Evolutionary conservation across 2,888 invertebrate species (phyloP).

Genomic region (Heliconius aoede): DNA sequence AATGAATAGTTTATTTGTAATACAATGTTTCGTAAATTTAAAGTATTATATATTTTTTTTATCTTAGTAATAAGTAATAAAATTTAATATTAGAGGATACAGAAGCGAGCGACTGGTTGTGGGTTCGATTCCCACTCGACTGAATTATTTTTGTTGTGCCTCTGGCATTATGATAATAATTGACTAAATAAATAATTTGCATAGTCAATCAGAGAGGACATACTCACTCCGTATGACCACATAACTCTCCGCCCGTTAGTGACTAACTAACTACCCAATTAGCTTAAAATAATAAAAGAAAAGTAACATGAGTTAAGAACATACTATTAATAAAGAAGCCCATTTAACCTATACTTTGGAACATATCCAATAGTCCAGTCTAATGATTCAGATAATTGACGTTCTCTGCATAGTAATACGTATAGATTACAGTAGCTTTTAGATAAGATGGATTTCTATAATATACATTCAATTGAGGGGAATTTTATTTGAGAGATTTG

Average conservation of each 20-base stretch:
- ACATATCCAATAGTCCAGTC: not conserved
- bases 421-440: not conserved
- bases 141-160: no score
- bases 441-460: not conserved
- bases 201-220: not conserved
- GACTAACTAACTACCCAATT: not conserved
- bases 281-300: not conserved
- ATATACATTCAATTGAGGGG: not conserved
- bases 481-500: not conserved
- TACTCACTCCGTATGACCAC: not conserved
- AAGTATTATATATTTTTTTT: constrained; percentile 1
- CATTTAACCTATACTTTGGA: not conserved
- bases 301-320: not conserved
- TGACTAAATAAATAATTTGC: not conserved
- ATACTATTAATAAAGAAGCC: not conserved
- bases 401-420: not conserved
- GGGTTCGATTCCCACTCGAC: no score
- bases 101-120: no score
- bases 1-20: constrained; percentile 18
- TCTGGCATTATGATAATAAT: not conserved
- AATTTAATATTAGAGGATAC: no score
- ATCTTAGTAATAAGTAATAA: not conserved
- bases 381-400: not conserved
- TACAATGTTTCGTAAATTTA: constrained; percentile 29
- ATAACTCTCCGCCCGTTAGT: not conserved